Evolutionary conservation across 1,140 invertebrate species (phyloP), one percentile per base, ranked within the genome.

Genomic region (Apolygus lucorum): DNA sequence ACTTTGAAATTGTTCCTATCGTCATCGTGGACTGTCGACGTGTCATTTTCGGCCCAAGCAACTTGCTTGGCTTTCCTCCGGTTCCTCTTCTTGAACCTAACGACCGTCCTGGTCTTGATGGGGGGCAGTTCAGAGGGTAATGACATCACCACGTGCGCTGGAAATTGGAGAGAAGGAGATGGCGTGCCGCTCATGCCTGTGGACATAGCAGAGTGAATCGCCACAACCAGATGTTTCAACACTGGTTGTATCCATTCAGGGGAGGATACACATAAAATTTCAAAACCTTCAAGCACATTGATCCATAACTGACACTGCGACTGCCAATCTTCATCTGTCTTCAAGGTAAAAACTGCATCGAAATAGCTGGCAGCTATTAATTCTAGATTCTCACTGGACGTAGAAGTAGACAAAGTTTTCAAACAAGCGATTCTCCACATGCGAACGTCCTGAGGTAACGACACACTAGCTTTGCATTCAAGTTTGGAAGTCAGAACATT

Each of bases 31-130:
- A 22, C 25, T 22, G 29, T 52, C 17, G 27, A 17, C 11, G 54
- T 21, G 22, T 27, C 28, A 13, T 21, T 64, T 34, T 69, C 59
- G 14, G n/a, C 11, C 68, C 68, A 69, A 64, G 54, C 27, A 25
- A 69, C 52, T 24, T 26, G 49, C 34, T 69, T 69, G 1, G 27
- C 54, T 34, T 69, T 69, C 4, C 26, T 14, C 29, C 64, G 63
- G 1, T 69, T 27, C 59, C 34, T 69, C 62, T 64, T 63, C 63
- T 69, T 69, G 1, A 28, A 17, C 22, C 22, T 59, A 4, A 22
- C 54, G 54, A 59, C 22, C 34, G 34, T 8, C 17, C 34, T 49
- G 17, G 34, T 4, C 17, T 42, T 4, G 11, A 59, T 22, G 22
- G 54, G 22, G 2, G 54, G 54, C 4, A 59, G 54, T 21, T 59